Evolutionary conservation across 2,113 vertebrate genomes (phyloP).

Genomic region (Xiphophorus couchianus): DNA sequence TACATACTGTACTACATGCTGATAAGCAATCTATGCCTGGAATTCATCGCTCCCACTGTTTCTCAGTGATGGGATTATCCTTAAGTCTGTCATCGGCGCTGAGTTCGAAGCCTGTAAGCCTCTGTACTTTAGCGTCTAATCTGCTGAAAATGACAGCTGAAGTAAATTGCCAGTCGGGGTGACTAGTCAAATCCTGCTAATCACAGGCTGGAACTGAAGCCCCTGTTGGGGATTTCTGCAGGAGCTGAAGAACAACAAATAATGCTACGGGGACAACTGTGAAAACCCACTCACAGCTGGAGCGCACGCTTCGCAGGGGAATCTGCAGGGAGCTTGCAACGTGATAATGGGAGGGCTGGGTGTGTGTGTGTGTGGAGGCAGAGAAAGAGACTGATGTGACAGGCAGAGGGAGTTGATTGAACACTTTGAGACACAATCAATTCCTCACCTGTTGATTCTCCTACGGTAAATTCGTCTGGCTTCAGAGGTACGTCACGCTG

Average conservation of each 20-base stretch:
- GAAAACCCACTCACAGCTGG: slow-evolving; percentile 58
- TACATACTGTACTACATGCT: not conserved
- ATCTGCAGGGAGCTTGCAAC: slow-evolving; percentile 46
- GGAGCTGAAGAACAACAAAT: slow-evolving; percentile 55
- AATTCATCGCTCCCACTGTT: slow-evolving; percentile 28
- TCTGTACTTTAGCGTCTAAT: slow-evolving; percentile 37
- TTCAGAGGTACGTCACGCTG: slow-evolving; percentile 86
- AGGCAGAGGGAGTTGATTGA: slow-evolving; percentile 52
- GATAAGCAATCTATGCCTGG: not conserved
- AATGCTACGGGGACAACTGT: slow-evolving; percentile 54
- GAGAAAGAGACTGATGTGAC: slow-evolving; percentile 41
- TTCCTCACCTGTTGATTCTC: slow-evolving; percentile 86
- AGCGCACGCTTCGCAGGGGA: slow-evolving; percentile 50
- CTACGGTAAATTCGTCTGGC: slow-evolving; percentile 86
- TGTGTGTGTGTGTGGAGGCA: slow-evolving; percentile 5
- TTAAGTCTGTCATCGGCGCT: slow-evolving; percentile 26
- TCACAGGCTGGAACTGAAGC: slow-evolving; percentile 49
- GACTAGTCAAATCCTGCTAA: slow-evolving; percentile 56
- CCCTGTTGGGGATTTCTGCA: slow-evolving; percentile 36
- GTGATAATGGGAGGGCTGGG: slow-evolving; percentile 8
- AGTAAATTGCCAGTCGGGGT: slow-evolving; percentile 41
- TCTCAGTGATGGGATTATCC: slow-evolving; percentile 38
- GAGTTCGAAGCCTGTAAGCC: slow-evolving; percentile 18
- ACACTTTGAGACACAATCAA: slow-evolving; percentile 41
- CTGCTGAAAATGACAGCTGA: slow-evolving; percentile 39